Percentiles rank a stretch among this genome's conserved stretches.
Evolutionary conservation across 2,888 invertebrate genomes (phyloP).

Genomic region (Agonopterix alstromeriana): DNA sequence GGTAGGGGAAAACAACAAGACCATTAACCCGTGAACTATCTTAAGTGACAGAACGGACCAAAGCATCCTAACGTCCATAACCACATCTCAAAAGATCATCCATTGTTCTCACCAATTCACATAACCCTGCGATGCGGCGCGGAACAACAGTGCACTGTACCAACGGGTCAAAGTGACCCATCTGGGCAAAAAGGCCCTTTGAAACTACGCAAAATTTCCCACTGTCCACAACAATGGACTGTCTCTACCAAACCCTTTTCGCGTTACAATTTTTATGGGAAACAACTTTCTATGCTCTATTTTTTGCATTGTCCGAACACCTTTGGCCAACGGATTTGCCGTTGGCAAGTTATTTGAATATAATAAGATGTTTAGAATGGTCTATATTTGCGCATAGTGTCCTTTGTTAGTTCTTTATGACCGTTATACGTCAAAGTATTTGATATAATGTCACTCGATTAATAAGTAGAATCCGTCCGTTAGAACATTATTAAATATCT

Average conservation of each 20-base stretch:
- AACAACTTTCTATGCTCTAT: conserved; percentile 65
- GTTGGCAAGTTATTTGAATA: conserved; percentile 61
- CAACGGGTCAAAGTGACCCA: conserved; percentile 60
- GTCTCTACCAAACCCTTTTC: conserved; percentile 56
- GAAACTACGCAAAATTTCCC: conserved; percentile 61
- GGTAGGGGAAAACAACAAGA: background rate
- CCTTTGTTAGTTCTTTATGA: conserved; percentile 37
- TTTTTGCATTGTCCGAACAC: conserved; percentile 71
- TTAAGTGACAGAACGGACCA: background rate
- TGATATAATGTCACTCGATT: conserved; percentile 3
- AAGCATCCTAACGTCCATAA: conserved; percentile 12
- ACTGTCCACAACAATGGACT: conserved; percentile 60
- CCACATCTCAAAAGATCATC: conserved; percentile 29
- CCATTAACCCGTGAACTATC: background rate
- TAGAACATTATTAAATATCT: background rate
- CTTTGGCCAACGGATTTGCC: conserved; percentile 55
- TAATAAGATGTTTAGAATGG: conserved; percentile 35
- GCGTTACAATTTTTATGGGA: conserved; percentile 69
- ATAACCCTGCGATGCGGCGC: conserved; percentile 54
- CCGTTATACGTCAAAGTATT: conserved; percentile 48
- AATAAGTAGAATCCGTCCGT: background rate
- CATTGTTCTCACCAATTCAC: conserved; percentile 62
- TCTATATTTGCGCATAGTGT: conserved; percentile 32
- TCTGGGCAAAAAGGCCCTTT: conserved; percentile 47
- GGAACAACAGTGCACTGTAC: conserved; percentile 46